Conservation (phyloP, 1,140 invertebrate genomes). For the Thaumetopoea pityocampa region DNA sequence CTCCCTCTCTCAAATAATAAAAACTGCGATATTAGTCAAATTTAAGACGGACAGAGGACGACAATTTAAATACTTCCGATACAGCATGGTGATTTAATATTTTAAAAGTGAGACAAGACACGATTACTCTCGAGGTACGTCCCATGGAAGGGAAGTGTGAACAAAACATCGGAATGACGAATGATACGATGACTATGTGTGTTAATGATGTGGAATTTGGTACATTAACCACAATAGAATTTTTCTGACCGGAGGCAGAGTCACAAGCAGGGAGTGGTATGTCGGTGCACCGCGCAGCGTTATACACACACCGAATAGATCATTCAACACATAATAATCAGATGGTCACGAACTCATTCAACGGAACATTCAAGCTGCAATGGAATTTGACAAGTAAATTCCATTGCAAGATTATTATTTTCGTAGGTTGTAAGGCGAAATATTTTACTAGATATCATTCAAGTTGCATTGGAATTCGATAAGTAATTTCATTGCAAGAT, state of each 20-base stretch:
- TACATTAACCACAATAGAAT: conserved; percentile 71
- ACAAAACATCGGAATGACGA: conserved; percentile 31
- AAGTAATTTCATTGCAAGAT: no score
- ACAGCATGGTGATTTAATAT: no score
- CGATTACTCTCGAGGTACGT: conserved; percentile 27
- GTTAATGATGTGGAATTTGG: conserved; percentile 67
- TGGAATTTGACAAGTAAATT: conserved; percentile 24
- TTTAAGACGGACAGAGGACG: no score
- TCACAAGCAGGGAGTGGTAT: conserved; percentile 41
- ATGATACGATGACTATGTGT: conserved; percentile 39
- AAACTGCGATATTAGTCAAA: no score
- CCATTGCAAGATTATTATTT: not conserved
- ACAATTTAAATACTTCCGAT: no score
- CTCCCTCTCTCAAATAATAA: no score
- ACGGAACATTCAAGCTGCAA: conserved; percentile 30
- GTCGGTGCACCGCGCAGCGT: no score
- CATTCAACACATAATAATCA: conserved; percentile 36
- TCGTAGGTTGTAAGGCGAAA: no score
- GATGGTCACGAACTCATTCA: conserved; percentile 43
- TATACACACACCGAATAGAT: conserved; percentile 30
- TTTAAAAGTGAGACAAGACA: conserved; percentile 32
- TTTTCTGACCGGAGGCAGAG: conserved; percentile 62
- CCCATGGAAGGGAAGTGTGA: conserved; percentile 27
- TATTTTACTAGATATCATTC: no score
- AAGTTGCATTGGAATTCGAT: no score